A percentile compares a stretch with the other conserved stretches of the same genome.
Evolutionary conservation across 2,888 invertebrate genomes (phyloP).

Genomic region (Eilema griseolum): DNA sequence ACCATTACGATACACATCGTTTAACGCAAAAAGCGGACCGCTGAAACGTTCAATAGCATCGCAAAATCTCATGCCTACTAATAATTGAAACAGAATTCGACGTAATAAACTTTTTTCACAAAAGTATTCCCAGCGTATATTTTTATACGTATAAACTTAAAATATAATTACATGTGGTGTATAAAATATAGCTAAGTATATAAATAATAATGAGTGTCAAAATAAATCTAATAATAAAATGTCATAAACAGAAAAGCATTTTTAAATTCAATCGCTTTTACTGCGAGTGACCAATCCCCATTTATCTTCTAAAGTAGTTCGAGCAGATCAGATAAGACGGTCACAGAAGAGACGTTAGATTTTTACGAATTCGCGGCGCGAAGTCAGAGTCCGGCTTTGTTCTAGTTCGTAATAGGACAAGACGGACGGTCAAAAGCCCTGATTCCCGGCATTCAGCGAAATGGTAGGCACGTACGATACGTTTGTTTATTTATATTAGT

Average conservation of each 20-base stretch:
- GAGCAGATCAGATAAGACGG: conserved; percentile 72
- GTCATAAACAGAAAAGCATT: conserved; percentile 48
- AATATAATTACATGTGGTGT: not conserved
- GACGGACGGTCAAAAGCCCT: conserved; percentile 31
- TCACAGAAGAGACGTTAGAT: conserved; percentile 64
- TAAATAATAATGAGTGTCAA: not conserved
- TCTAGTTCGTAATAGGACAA: conserved; percentile 47
- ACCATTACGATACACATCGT: conserved; percentile 75
- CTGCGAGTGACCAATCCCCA: conserved; percentile 72
- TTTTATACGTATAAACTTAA: conserved; percentile 10
- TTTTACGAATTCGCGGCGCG: conserved; percentile 67
- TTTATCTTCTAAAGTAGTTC: conserved; percentile 75
- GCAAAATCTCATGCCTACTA: conserved; percentile 56
- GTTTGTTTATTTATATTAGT: conserved; percentile 17
- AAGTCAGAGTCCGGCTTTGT: conserved; percentile 53
- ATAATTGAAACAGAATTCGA: conserved; percentile 65
- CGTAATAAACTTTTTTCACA: conserved; percentile 57
- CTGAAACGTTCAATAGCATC: conserved; percentile 62
- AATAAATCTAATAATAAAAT: conserved; percentile 6
- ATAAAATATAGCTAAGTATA: not conserved
- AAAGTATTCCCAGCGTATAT: conserved; percentile 23
- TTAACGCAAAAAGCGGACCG: conserved; percentile 70
- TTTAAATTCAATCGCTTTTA: conserved; percentile 66
- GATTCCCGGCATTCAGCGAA: conserved; percentile 30
- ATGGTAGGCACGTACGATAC: conserved; percentile 13